These are phyloP conservation scores for Jordanella pulchra DNA, from an alignment of 2,797 vertebrate species.

Conservation along the genomic window DNA sequence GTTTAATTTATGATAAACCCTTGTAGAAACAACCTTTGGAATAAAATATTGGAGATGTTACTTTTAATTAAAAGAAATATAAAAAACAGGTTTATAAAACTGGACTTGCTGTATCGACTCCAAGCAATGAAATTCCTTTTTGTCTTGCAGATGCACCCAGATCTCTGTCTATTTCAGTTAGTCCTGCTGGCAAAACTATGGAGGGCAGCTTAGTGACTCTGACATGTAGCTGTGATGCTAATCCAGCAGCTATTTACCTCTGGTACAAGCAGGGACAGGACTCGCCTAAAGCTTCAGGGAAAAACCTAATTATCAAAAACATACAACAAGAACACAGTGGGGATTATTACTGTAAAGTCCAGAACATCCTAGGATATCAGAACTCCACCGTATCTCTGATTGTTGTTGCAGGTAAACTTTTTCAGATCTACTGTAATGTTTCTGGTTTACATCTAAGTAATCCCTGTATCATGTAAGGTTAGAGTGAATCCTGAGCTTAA, in stretches of 20 bases:
- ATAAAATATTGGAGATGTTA: too few species aligned
- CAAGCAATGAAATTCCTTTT: background rate
- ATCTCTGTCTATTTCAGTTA: background rate
- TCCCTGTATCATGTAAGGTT: too few species aligned
- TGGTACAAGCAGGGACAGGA: slow-evolving; percentile 31
- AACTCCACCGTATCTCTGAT: background rate
- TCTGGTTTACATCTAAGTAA: background rate
- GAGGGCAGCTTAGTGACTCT: slow-evolving; percentile 25
- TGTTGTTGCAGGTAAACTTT: slow-evolving; percentile 20
- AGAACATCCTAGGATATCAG: slow-evolving; percentile 9
- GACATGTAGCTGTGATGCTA: slow-evolving; percentile 14
- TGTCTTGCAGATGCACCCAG: slow-evolving; percentile 13
- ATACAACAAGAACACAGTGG: slow-evolving; percentile 25
- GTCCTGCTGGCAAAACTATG: slow-evolving; percentile 16
- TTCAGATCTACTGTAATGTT: background rate
- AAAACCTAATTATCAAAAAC: slow-evolving; percentile 30
- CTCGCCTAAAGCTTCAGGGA: slow-evolving; percentile 16
- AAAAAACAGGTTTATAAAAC: too few species aligned
- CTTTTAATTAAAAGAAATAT: too few species aligned
- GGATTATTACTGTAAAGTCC: slow-evolving; percentile 42
- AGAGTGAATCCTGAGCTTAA: too few species aligned
- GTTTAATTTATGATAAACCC: background rate
- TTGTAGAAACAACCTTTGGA: background rate
- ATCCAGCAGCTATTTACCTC: slow-evolving; percentile 28
- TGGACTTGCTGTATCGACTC: background rate